phyloP scores from a whole-genome alignment of 2,888 invertebrate species.

The Dastarcus helophoroides region DNA sequence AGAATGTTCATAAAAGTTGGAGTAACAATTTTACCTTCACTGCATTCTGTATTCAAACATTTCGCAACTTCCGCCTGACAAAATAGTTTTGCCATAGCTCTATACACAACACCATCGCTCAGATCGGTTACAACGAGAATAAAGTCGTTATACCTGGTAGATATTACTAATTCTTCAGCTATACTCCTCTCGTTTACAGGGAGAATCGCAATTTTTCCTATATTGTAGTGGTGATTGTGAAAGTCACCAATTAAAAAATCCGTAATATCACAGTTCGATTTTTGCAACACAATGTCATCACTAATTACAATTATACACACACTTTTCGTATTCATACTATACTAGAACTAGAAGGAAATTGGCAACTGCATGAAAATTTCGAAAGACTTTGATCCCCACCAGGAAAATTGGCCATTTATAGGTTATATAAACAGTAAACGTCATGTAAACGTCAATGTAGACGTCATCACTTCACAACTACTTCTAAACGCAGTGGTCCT shows the following conservation, averaged over 20 bases:
- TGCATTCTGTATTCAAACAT: slow-evolving; percentile 11
- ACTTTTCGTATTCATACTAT: slow-evolving; percentile 6
- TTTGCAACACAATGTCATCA: slow-evolving; percentile 10
- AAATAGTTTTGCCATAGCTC: slow-evolving; percentile 19
- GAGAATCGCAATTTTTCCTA: slow-evolving; percentile 15
- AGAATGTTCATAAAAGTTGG: slow-evolving; percentile 19
- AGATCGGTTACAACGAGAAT: slow-evolving; percentile 20
- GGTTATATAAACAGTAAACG: too few species aligned
- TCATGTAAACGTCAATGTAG: too few species aligned
- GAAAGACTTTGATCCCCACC: too few species aligned
- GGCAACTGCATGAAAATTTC: too few species aligned
- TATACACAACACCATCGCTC: slow-evolving; percentile 14
- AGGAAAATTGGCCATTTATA: too few species aligned
- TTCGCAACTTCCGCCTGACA: slow-evolving; percentile 12
- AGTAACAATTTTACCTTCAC: slow-evolving; percentile 11
- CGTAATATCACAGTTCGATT: slow-evolving; percentile 10
- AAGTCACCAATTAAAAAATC: slow-evolving; percentile 11
- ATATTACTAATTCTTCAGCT: slow-evolving; percentile 14
- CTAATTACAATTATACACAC: slow-evolving; percentile 10
- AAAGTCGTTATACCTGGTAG: slow-evolving; percentile 23
- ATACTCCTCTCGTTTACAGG: slow-evolving; percentile 11
- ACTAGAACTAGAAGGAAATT: too few species aligned
- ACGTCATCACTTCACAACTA: too few species aligned
- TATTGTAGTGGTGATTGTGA: slow-evolving; percentile 13
- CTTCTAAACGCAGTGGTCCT: too few species aligned